Percentiles rank a stretch among this genome's conserved stretches.
These are phyloP conservation scores for Laspeyria flexula DNA, from an alignment of 2,888 invertebrate species.

Conservation along the genomic window DNA sequence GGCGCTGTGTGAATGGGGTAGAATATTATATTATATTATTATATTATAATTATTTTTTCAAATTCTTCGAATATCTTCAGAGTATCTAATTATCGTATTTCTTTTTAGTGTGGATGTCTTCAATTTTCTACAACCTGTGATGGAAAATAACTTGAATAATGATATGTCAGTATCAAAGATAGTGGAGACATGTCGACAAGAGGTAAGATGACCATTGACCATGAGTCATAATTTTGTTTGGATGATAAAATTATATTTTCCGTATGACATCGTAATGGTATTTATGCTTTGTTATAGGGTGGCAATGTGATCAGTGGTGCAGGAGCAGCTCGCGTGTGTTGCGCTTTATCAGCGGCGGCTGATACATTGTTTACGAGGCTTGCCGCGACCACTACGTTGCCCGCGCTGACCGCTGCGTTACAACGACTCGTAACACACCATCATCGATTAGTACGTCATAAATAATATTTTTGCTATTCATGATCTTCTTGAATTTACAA, in stretches of 20 bases:
- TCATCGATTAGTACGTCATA: slow-evolving; percentile 88
- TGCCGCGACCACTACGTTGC: slow-evolving; percentile 94
- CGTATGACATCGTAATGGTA: no score
- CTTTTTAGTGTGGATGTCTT: slow-evolving; percentile 92
- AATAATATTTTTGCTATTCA: not conserved
- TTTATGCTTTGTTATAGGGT: slow-evolving; percentile 51
- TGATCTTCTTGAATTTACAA: no score
- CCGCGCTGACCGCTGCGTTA: slow-evolving; percentile 93
- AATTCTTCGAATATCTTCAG: no score
- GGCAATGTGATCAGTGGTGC: slow-evolving; percentile 89
- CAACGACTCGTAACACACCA: slow-evolving; percentile 94
- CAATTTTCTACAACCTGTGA: slow-evolving; percentile 91
- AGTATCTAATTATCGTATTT: not conserved
- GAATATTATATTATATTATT: no score
- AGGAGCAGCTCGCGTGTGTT: slow-evolving; percentile 95
- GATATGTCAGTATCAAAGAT: slow-evolving; percentile 91
- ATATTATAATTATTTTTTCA: no score
- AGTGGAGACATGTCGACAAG: slow-evolving; percentile 86
- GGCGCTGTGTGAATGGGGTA: no score
- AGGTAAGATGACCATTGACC: slow-evolving; percentile 55
- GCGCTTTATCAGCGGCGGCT: slow-evolving; percentile 95
- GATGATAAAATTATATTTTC: no score
- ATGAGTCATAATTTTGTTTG: no score
- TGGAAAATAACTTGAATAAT: slow-evolving; percentile 87
- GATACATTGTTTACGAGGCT: slow-evolving; percentile 96